Conservation (phyloP, 2,797 vertebrate species). For the Leuciscus waleckii region DNA sequence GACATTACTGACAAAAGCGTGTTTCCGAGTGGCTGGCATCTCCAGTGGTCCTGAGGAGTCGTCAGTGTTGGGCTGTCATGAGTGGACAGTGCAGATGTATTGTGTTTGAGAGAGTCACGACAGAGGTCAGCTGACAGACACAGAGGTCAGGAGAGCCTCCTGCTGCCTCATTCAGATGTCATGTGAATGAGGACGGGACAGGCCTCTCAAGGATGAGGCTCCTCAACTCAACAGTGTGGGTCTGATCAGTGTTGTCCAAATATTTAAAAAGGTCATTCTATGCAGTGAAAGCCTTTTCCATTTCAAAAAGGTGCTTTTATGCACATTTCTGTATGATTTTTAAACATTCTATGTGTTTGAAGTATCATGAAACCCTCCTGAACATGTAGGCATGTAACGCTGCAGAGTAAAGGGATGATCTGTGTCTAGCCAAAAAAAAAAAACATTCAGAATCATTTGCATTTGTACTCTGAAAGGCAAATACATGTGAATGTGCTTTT, state of each 20-base stretch:
- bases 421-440: not conserved
- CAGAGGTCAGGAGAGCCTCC: conserved; percentile 80
- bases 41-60: conserved; percentile 55
- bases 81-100: conserved; percentile 49
- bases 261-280: not conserved
- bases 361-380: not conserved
- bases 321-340: not conserved
- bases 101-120: conserved; percentile 73
- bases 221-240: not conserved
- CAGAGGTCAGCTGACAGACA: conserved; percentile 70
- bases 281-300: not conserved
- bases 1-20: conserved; percentile 41
- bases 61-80: conserved; percentile 63
- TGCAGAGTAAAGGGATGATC: not conserved
- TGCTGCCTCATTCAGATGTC: conserved; percentile 67
- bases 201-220: not conserved
- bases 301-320: not conserved
- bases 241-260: not conserved
- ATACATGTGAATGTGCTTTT: not conserved
- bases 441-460: not conserved
- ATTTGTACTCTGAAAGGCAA: not conserved
- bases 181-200: conserved; percentile 66
- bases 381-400: not conserved
- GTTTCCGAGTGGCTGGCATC: conserved; percentile 52
- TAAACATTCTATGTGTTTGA: not conserved